phyloP scores from a whole-genome alignment of 1,140 invertebrate species.

The Megalonaias nervosa region DNA sequence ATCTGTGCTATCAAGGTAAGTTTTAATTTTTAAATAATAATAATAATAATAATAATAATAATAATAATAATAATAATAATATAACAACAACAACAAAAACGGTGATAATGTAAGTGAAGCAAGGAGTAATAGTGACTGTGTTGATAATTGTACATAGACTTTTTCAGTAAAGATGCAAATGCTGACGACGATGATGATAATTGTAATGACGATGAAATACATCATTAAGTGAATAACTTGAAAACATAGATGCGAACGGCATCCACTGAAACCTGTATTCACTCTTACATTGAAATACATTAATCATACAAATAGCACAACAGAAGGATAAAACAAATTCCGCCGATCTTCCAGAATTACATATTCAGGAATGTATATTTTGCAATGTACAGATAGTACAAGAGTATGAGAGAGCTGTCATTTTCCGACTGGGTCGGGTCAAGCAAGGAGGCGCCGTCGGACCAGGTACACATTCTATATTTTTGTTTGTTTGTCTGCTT shows the following conservation, averaged over 20 bases:
- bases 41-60: neutral
- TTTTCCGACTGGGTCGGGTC: slow-evolving; percentile 75
- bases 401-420: slow-evolving; percentile 72
- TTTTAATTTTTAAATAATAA: neutral
- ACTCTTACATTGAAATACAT: neutral
- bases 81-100: neutral
- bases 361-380: neutral
- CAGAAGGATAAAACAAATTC: neutral
- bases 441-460: slow-evolving; percentile 88
- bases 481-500: neutral
- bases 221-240: neutral
- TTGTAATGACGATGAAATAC: neutral
- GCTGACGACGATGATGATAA: neutral
- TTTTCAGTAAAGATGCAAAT: neutral
- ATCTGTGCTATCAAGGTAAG: slow-evolving; percentile 22
- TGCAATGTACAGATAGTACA: slow-evolving; percentile 62
- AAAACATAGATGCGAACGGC: neutral
- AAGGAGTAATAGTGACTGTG: neutral
- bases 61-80: neutral
- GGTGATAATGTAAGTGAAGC: no score
- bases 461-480: slow-evolving; percentile 70
- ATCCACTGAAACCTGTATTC: neutral
- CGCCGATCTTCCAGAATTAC: no score
- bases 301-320: neutral
- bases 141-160: no score